phyloP scores from a whole-genome alignment of 2,888 invertebrate species.

The Lacanobia wlatinum region DNA sequence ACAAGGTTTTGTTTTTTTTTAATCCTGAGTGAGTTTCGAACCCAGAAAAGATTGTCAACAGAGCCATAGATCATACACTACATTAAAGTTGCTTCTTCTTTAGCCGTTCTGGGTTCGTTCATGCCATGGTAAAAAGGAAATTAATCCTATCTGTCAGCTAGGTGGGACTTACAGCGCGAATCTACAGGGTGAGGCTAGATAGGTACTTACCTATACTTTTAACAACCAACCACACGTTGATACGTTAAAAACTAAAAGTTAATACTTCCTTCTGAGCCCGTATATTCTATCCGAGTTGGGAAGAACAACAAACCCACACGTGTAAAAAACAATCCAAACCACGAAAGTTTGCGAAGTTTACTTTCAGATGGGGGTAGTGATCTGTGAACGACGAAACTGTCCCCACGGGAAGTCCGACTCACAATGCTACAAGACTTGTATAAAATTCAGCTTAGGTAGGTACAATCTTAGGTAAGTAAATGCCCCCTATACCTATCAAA shows the following conservation, averaged over 20 bases:
- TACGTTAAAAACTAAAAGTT: constrained; percentile 46
- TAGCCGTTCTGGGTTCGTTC: background rate
- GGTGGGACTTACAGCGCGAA: background rate
- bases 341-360: constrained; percentile 61
- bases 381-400: constrained; percentile 68
- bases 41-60: background rate
- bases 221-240: background rate
- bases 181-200: background rate
- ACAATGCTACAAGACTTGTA: constrained; percentile 24
- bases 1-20: too few species aligned
- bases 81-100: background rate
- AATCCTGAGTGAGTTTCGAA: too few species aligned
- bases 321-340: constrained; percentile 62
- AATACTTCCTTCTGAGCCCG: constrained; percentile 59
- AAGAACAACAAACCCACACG: constrained; percentile 65
- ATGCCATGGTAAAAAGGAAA: too few species aligned
- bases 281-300: constrained; percentile 63
- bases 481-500: too few species aligned
- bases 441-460: background rate
- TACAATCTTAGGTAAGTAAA: background rate
- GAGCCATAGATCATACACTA: too few species aligned
- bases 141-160: background rate
- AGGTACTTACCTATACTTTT: background rate
- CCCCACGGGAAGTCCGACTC: constrained; percentile 56
- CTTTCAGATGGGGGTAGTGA: constrained; percentile 66